Percentiles rank a stretch among this genome's conserved stretches.
phyloP scores from a whole-genome alignment of 2,888 invertebrate species.

The Meandrusa payeni region DNA sequence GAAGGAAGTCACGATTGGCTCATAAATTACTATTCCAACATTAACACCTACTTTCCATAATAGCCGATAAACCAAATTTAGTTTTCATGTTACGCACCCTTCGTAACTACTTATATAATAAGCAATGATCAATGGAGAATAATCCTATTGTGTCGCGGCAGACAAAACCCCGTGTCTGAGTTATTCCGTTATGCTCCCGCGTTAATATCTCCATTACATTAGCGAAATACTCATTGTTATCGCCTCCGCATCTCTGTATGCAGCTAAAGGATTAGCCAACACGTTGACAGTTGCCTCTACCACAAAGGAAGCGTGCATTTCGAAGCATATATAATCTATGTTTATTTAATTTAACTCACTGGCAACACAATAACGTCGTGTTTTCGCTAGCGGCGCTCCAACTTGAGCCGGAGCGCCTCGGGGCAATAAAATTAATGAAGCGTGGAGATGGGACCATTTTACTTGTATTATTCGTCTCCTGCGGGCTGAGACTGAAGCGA shows the following conservation, averaged over 20 bases:
- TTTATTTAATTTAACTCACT: conserved; percentile 78
- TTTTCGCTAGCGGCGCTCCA: conserved; percentile 69
- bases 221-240: conserved; percentile 60
- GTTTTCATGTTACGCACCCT: conserved; percentile 80
- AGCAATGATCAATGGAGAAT: conserved; percentile 80
- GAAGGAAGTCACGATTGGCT: conserved; percentile 68
- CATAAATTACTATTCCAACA: conserved; percentile 74
- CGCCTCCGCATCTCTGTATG: conserved; percentile 29
- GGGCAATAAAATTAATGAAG: conserved; percentile 81
- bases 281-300: conserved; percentile 72
- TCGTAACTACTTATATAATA: conserved; percentile 76
- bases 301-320: conserved; percentile 65
- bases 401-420: conserved; percentile 70
- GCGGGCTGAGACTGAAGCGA: conserved; percentile 79
- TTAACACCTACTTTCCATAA: conserved; percentile 81
- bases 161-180: conserved; percentile 75
- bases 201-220: conserved; percentile 79
- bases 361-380: conserved; percentile 74
- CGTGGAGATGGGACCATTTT: conserved; percentile 81
- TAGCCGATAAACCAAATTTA: conserved; percentile 81
- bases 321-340: conserved; percentile 68
- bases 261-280: conserved; percentile 72
- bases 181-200: conserved; percentile 74
- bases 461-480: conserved; percentile 81
- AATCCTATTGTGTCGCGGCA: conserved; percentile 75